A percentile compares a stretch with the other conserved stretches of the same genome.
These are phyloP conservation scores for Percopsis transmontana DNA, from an alignment of 2,113 vertebrate species.

Conservation along the genomic window DNA sequence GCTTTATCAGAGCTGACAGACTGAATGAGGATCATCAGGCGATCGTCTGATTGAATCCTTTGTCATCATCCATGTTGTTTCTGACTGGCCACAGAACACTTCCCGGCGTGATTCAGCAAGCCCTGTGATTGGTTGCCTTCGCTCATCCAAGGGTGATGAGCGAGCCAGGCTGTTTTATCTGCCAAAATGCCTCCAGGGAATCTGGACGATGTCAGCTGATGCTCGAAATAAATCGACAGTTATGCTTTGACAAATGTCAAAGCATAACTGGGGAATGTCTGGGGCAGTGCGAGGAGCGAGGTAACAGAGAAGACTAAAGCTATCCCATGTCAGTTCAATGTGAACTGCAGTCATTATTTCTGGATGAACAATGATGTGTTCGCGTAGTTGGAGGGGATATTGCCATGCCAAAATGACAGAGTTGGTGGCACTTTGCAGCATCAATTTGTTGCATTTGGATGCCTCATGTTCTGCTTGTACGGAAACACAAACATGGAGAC, in stretches of 20 bases:
- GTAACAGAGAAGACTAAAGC: slow-evolving; percentile 14
- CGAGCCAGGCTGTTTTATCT: slow-evolving; percentile 56
- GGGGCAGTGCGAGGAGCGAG: slow-evolving; percentile 4
- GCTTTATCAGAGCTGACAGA: slow-evolving; percentile 66
- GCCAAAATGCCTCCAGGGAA: slow-evolving; percentile 53
- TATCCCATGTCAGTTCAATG: slow-evolving; percentile 2
- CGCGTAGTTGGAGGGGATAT: slow-evolving; percentile 4
- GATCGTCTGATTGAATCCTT: slow-evolving; percentile 61
- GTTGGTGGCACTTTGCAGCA: background rate
- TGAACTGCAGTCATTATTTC: slow-evolving; percentile 7
- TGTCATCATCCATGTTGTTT: slow-evolving; percentile 52
- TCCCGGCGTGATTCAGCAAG: slow-evolving; percentile 51
- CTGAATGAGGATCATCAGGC: slow-evolving; percentile 61
- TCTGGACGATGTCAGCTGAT: slow-evolving; percentile 56
- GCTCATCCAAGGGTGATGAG: slow-evolving; percentile 60
- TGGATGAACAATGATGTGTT: slow-evolving; percentile 27
- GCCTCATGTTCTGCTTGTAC: slow-evolving; percentile 38
- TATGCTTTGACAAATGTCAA: slow-evolving; percentile 53
- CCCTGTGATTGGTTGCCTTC: slow-evolving; percentile 47
- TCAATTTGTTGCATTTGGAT: slow-evolving; percentile 20
- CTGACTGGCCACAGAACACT: slow-evolving; percentile 37
- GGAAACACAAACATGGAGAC: background rate
- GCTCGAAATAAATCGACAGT: slow-evolving; percentile 56
- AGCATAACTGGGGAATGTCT: slow-evolving; percentile 24
- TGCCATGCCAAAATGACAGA: slow-evolving; percentile 8